Evolutionary conservation across 2,888 invertebrate genomes (phyloP).

Genomic region (Caenorhabditis sp.): DNA sequence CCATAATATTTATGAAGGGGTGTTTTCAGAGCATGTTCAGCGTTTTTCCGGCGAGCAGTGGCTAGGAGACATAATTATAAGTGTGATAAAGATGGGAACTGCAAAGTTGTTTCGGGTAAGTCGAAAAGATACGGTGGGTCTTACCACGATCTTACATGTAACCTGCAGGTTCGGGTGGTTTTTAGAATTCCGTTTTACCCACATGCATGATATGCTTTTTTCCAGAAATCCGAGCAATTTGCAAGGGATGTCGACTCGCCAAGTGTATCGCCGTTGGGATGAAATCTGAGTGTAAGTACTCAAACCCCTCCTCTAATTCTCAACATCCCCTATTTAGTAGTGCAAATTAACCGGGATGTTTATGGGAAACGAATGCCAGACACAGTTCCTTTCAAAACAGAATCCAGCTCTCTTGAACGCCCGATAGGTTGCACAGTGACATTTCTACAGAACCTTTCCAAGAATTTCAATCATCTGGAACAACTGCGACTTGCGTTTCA

Average conservation of each 20-base stretch:
- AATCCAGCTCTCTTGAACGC: not conserved
- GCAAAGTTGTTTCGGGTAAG: conserved; percentile 71
- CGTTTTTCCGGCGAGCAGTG: conserved; percentile 78
- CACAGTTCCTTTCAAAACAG: too few species aligned
- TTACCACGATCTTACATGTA: not conserved
- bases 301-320: too few species aligned
- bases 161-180: too few species aligned
- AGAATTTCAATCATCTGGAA: not conserved
- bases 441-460: not conserved
- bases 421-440: conserved; percentile 16
- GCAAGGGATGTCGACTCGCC: conserved; percentile 75
- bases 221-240: conserved; percentile 76
- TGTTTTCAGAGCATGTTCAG: conserved; percentile 73
- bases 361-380: conserved; percentile 44
- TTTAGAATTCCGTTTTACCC: too few species aligned
- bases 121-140: too few species aligned
- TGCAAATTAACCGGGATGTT: conserved; percentile 60
- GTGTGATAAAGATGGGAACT: conserved; percentile 71
- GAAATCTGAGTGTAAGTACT: conserved; percentile 68
- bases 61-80: conserved; percentile 73
- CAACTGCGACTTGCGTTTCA: not conserved
- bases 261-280: conserved; percentile 76
- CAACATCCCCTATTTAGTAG: conserved; percentile 22
- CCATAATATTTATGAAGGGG: not conserved
- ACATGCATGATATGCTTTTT: too few species aligned